These are phyloP conservation scores for Neoseiulus cucumeris DNA, from an alignment of 1,140 invertebrate species.

Conservation along the genomic window DNA sequence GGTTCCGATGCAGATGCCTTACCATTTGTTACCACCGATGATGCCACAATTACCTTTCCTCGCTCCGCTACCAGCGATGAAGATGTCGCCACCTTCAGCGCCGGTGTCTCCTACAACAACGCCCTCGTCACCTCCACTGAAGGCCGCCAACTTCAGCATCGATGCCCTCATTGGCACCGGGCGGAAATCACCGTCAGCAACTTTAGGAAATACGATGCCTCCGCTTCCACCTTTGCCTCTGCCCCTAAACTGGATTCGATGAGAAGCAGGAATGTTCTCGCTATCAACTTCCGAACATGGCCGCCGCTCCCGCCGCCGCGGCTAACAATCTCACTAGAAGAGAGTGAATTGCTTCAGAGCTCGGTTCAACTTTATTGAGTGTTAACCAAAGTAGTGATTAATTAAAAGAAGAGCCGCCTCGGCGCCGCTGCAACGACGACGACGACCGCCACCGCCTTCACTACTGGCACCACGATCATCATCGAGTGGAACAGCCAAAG, in stretches of 20 bases:
- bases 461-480: no score
- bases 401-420: no score
- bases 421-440: no score
- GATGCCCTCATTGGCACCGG: constrained; percentile 21
- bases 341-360: no score
- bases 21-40: not conserved
- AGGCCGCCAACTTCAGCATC: constrained; percentile 19
- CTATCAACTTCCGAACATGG: no score
- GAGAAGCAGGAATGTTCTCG: not conserved
- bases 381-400: no score
- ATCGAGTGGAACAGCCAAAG: no score
- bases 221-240: not conserved
- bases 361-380: no score
- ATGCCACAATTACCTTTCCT: constrained; percentile 17
- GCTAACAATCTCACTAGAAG: no score
- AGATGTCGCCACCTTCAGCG: constrained; percentile 24
- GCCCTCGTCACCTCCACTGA: constrained; percentile 19
- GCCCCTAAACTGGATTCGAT: constrained; percentile 1
- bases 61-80: constrained; percentile 26
- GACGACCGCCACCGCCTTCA: no score
- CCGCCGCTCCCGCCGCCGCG: no score
- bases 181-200: constrained; percentile 2
- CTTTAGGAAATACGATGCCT: no score
- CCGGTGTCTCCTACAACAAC: constrained; percentile 13
- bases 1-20: not conserved